Base-by-base conservation (phyloP, 1,140 invertebrate species). In the Mamestra configurata region DNA sequence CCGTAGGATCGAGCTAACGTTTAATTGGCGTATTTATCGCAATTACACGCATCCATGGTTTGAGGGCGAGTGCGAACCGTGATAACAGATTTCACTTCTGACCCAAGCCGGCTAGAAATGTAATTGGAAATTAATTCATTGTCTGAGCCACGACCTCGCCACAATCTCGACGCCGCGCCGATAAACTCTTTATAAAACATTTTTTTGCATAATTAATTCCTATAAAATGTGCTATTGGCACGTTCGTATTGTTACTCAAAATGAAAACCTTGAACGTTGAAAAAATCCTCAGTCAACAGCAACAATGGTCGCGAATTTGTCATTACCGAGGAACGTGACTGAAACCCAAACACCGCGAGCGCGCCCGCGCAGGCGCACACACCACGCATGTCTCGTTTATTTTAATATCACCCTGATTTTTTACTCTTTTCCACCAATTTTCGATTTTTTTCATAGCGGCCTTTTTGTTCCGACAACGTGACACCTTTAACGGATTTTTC, bases 31-130 rank as follows among this genome's bases (percentile, higher is more conserved):
- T 86, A 80, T 90, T 89, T 94, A 88, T 86, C 82, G 82, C 91
- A 93, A 94, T 94, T 94, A 92, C 88, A 93, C 90, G 93, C 92
- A 89, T 91, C 90, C 90, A 84, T 88, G 89, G 85, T 88, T 91
- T 86, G 86, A 91, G 90, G 89, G 88, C 92, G 82, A 80, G 82
- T 77, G 79, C 84, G 64, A 55, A 73, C 82, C 79, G 84, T 88
- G 87, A 88, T 86, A 86, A 85, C 84, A 90, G 92, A 92, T 94
- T 94, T 94, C 93, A 87, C 92, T 93, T 90, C 84, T 91, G 92
- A 92, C 91, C 91, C 81, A 84, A 88, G 84, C 82, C 84, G 84
- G 81, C 82, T 84, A 84, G 81, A 86, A 80, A 84, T 77, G 79
- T 90, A 88, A 89, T 91, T 87, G 76, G 83, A 88, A 91, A 90